Percentiles rank a stretch among this genome's conserved stretches.
phyloP scores from a whole-genome alignment of 2,888 invertebrate species.

The Tipula lateralis region DNA sequence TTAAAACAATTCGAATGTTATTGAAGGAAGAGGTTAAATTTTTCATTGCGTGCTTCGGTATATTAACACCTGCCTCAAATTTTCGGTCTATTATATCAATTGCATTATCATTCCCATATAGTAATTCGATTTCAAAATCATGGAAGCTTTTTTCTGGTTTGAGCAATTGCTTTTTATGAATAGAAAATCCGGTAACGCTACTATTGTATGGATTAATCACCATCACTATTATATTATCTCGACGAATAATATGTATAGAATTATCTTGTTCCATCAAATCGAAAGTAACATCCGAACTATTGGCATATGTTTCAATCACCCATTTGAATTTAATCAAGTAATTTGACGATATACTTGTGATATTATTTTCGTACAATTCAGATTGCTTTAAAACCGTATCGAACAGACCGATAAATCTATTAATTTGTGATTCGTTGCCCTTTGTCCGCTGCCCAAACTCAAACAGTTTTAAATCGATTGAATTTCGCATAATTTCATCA shows the following conservation, averaged over 20 bases:
- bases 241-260: background rate
- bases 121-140: background rate
- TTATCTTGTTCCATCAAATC: background rate
- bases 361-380: background rate
- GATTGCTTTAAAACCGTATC: background rate
- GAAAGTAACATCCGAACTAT: background rate
- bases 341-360: background rate
- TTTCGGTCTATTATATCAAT: background rate
- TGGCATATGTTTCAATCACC: background rate
- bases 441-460: background rate
- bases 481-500: background rate
- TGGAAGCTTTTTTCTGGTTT: background rate
- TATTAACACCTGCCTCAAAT: background rate
- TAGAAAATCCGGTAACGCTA: background rate
- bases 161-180: background rate
- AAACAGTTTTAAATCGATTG: background rate
- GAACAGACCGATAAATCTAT: background rate
- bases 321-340: background rate
- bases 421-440: background rate
- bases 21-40: background rate
- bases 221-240: background rate
- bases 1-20: background rate
- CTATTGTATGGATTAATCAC: background rate
- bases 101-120: background rate
- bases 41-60: background rate